A percentile compares a stretch with the other conserved stretches of the same genome.
phyloP scores from a whole-genome alignment of 2,113 vertebrate genomes.

The Acrocephalus kingi region DNA sequence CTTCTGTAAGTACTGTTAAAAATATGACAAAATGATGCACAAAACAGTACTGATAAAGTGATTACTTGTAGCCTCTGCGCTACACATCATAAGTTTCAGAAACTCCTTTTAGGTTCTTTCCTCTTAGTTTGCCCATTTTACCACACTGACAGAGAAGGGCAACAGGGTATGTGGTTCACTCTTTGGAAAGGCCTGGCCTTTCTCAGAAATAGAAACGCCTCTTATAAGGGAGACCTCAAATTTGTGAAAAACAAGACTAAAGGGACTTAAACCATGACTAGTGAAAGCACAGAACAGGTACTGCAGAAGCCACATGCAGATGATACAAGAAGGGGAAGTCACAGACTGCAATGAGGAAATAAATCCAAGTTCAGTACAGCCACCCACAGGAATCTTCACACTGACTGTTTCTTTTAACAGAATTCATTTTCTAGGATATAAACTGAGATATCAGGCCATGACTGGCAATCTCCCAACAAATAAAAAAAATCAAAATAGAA shows the following conservation, averaged over 20 bases:
- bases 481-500: not conserved
- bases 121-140: not conserved
- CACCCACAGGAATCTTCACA: not conserved
- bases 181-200: not conserved
- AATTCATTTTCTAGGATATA: not conserved
- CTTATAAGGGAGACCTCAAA: not conserved
- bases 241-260: not conserved
- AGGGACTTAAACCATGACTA: not conserved
- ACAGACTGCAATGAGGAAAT: not conserved
- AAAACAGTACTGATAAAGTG: not conserved
- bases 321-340: not conserved
- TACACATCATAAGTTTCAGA: not conserved
- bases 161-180: not conserved
- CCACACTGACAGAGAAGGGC: not conserved
- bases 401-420: not conserved
- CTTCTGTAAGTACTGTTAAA: not conserved
- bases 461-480: not conserved
- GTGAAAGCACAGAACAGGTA: not conserved
- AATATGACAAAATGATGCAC: not conserved
- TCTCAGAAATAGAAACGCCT: not conserved
- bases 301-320: not conserved
- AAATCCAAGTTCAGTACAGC: not conserved
- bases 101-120: not conserved
- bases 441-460: not conserved
- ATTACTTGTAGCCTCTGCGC: not conserved